Base-by-base conservation (phyloP, 2,113 vertebrate genomes). In the Sus scrofa region DNA sequence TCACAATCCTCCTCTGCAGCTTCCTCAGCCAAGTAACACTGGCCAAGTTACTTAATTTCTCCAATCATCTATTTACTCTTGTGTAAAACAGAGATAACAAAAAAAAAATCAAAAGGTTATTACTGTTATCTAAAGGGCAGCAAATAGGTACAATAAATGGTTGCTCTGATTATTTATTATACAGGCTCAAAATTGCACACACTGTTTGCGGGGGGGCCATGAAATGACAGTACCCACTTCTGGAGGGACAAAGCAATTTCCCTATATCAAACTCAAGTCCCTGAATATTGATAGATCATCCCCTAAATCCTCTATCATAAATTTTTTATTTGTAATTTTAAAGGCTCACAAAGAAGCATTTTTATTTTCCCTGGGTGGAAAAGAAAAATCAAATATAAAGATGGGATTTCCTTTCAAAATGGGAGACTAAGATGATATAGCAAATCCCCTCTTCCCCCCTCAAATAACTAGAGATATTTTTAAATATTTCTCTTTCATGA, bases 391-490 rank as follows among this genome's bases (percentile, higher is more conserved):
- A 26, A 85, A 70, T 71, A 52, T 50, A 34, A 96, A 94, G 58
- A 63, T 56, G 30, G 3, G 20, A 60, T 65, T 92, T 95, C 8
- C 26, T 87, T 84, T 95, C 68, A 68, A 8, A 85, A 44, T 44
- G 70, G 5, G n/a, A 95, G 14, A 83, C 37, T 44, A 75, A 73
- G 37, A 16, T 71, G 13, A 82, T 1, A 58, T 13, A 75, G 52
- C 8, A 92, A 92, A 86, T n/a, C 15, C 34, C 11, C 14, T 27
- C 20, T 92, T 70, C 27, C 54, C 4, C 87, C 37, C n/a, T 85
- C 18, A 94, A 67, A 81, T 56, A 79, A 92, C 75, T 54, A 91
- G 11, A 81, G 63, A 62, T 63, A 32, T 75, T 94, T 78, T 75
- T 13, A 6, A 7, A 93, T 54, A 82, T 62, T 68, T 74, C 63